Base-by-base conservation (phyloP, 2,113 vertebrate species). In the Lates calcarifer region DNA sequence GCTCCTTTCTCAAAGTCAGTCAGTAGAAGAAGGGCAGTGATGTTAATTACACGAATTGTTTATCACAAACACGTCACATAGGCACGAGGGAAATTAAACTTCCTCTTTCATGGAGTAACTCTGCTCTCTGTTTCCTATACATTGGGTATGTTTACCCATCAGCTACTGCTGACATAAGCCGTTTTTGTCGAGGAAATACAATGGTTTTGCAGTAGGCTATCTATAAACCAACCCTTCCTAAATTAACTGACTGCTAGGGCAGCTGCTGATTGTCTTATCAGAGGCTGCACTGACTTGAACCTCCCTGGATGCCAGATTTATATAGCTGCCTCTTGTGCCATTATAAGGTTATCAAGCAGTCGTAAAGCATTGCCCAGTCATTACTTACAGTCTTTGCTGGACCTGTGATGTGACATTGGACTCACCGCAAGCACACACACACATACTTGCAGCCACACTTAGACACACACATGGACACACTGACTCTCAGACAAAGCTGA, bases 281-380 rank as follows among this genome's bases (percentile, higher is more conserved):
- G 68, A 20, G 55, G 83, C 29, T 67, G 61, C 77, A 94, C 66
- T 91, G 96, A 84, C 61, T 79, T 93, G 96, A 81, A 95, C 95
- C 49, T 90, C 89, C 6, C 49, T 76, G n/a, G 74, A 78, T 95
- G 92, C 93, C 91, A 94, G 88, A 90, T 90, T 84, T 96, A 89
- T 94, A 85, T 41, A 85, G 31, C 93, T 95, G 85, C 83, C 95
- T 90, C 70, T 95, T 12, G 67, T 82, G 57, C 89, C 96, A 94
- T 90, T 95, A 80, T 94, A 94, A 92, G 96, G 96, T 97, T 41
- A 90, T 96, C 67, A 61, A 79, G 49, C 47, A 81, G 51, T 73
- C 18, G 26, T 81, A 74, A 83, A 85, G 77, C 39, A 56, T 62
- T 78, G 81, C 58, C 67, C 61, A 90, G 79, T 81, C 86, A 87